Conservation (phyloP, 2,797 vertebrate species). For the Amazona finschi region DNA sequence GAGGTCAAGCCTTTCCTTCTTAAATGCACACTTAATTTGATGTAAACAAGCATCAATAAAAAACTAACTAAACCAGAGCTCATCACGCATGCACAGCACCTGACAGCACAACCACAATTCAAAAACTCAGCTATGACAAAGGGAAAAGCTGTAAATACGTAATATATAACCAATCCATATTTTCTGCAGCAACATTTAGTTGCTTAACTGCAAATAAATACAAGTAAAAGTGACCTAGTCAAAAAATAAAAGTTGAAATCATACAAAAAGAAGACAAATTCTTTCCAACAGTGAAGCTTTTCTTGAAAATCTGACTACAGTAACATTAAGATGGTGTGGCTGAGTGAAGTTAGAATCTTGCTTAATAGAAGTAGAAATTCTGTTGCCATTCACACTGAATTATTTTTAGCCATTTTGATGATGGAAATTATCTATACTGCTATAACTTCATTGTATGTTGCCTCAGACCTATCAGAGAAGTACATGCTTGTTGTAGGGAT, state of each 20-base stretch:
- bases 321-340: background rate
- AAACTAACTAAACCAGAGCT: background rate
- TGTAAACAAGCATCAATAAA: background rate
- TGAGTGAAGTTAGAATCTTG: background rate
- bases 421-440: background rate
- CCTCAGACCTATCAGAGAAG: background rate
- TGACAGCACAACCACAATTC: background rate
- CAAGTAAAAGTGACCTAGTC: background rate
- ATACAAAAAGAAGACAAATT: background rate
- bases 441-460: background rate
- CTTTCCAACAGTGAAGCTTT: background rate
- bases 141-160: background rate
- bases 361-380: background rate
- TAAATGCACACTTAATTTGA: background rate
- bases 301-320: background rate
- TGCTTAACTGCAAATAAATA: background rate
- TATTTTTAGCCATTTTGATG: background rate
- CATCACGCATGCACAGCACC: background rate
- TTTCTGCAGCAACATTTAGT: background rate
- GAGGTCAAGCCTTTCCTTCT: background rate
- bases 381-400: background rate
- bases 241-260: background rate
- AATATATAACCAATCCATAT: background rate
- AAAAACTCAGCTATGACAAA: background rate
- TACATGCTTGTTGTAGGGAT: background rate